A percentile compares a stretch with the other conserved stretches of the same genome.
phyloP scores from a whole-genome alignment of 2,888 invertebrate species.

The Geophilus truncorum region DNA sequence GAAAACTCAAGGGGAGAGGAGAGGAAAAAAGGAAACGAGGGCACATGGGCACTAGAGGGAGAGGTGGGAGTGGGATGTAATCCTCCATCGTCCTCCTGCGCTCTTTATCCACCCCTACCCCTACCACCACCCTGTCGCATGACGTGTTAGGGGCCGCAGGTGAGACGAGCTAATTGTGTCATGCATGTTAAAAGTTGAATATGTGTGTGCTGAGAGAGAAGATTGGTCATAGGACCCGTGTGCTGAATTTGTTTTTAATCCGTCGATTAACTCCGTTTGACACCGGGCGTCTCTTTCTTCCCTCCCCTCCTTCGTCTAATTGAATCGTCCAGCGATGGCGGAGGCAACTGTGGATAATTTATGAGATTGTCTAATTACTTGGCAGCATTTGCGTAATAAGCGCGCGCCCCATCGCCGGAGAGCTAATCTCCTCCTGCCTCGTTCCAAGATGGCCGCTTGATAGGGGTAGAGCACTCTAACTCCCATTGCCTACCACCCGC shows the following conservation, averaged over 20 bases:
- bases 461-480: not conserved
- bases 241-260: conserved; percentile 21
- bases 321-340: not conserved
- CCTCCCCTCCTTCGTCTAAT: not conserved
- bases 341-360: not conserved
- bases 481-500: not conserved
- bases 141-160: conserved; percentile 34
- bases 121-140: not conserved
- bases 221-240: not conserved
- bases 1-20: not conserved
- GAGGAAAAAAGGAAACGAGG: not conserved
- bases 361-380: conserved; percentile 16
- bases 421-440: not conserved
- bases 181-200: conserved; percentile 38
- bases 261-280: conserved; percentile 9
- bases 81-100: not conserved
- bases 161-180: conserved; percentile 37
- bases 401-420: not conserved
- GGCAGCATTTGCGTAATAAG: conserved; percentile 30
- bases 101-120: not conserved
- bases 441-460: not conserved
- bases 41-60: not conserved
- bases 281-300: not conserved
- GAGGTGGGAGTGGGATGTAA: too few species aligned
- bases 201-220: not conserved